These are phyloP conservation scores for Coregonus ussuriensis DNA, from an alignment of 2,797 vertebrate species.

Conservation along the genomic window DNA sequence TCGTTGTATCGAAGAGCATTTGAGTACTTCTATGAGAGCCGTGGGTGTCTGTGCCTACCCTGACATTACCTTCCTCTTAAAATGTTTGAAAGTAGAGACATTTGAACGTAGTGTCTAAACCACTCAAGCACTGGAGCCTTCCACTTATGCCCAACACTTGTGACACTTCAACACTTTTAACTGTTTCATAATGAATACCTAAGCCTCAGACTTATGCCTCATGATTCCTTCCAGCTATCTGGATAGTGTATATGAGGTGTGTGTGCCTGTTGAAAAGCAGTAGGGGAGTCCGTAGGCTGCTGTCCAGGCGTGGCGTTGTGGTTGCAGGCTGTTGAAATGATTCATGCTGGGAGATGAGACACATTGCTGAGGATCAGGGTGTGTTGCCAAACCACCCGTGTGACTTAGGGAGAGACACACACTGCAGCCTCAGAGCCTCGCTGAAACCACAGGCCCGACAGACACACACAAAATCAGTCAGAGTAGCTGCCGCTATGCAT, in stretches of 20 bases:
- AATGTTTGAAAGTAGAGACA: neutral
- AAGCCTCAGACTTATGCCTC: neutral
- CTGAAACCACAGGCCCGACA: slow-evolving; percentile 33
- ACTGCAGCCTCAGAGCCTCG: slow-evolving; percentile 34
- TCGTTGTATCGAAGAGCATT: neutral
- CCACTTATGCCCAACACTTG: neutral
- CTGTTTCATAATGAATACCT: neutral
- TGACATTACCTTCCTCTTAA: neutral
- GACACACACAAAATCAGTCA: slow-evolving; percentile 9
- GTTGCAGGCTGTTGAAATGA: slow-evolving; percentile 67
- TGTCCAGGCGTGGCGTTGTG: slow-evolving; percentile 58
- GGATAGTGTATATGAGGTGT: neutral
- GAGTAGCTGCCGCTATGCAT: slow-evolving; percentile 24
- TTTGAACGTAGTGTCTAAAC: neutral
- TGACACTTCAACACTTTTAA: neutral
- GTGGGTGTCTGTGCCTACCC: neutral
- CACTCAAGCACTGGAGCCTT: neutral
- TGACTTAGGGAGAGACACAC: slow-evolving; percentile 1
- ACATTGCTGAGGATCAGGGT: slow-evolving; percentile 44
- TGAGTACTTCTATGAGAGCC: neutral
- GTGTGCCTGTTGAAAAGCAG: neutral
- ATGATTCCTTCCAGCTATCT: neutral
- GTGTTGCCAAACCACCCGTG: slow-evolving; percentile 41
- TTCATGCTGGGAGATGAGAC: slow-evolving; percentile 62
- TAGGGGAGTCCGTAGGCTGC: slow-evolving; percentile 56